phyloP scores from a whole-genome alignment of 2,888 invertebrate genomes.

The Lucinisca nassula region DNA sequence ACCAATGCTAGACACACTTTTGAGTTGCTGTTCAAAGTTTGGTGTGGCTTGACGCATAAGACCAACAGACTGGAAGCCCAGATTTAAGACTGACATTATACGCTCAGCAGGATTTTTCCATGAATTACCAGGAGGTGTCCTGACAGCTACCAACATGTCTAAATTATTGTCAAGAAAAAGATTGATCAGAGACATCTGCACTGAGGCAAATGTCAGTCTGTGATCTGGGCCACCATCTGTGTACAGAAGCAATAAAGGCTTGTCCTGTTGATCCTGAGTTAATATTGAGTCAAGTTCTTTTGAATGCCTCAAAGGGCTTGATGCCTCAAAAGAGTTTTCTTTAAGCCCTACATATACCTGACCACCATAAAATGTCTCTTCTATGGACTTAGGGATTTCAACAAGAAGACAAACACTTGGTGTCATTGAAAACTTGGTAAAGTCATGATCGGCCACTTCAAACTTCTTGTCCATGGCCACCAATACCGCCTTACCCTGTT shows the following conservation, averaged over 20 bases:
- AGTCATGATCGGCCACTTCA: conserved; percentile 22
- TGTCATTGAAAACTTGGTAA: conserved; percentile 26
- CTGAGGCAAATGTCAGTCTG: too few relatives aligned
- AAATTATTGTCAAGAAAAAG: too few relatives aligned
- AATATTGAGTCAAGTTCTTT: background rate
- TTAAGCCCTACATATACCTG: conserved; percentile 12
- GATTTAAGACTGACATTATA: too few relatives aligned
- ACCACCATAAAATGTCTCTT: conserved; percentile 37
- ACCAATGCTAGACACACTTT: background rate
- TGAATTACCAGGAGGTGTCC: too few relatives aligned
- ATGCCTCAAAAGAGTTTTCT: conserved; percentile 17
- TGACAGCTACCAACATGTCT: too few relatives aligned
- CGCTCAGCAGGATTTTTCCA: too few relatives aligned
- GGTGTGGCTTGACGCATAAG: background rate
- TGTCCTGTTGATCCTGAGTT: background rate
- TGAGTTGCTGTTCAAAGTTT: background rate
- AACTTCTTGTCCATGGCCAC: conserved; percentile 15
- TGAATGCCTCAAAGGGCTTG: conserved; percentile 11
- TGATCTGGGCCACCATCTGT: too few relatives aligned
- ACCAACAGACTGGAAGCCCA: too few relatives aligned
- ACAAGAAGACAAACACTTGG: conserved; percentile 12
- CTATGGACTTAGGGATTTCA: conserved; percentile 11
- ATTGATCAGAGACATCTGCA: too few relatives aligned
- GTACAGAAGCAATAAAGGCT: too few relatives aligned
- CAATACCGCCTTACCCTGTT: conserved; percentile 19